Evolutionary conservation across 2,888 invertebrate species (phyloP).

Genomic region (Drosophila melanosoma): DNA sequence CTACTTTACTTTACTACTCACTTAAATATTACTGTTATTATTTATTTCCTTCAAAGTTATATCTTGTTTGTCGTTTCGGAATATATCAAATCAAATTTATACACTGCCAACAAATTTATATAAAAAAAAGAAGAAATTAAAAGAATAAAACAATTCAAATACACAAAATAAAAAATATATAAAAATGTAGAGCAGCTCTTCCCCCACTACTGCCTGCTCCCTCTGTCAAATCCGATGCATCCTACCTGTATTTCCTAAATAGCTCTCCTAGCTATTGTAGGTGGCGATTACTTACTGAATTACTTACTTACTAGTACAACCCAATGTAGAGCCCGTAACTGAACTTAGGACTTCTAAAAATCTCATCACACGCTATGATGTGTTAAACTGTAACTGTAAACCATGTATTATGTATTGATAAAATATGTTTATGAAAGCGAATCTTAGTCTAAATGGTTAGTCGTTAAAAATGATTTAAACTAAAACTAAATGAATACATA

Average conservation of each 20-base stretch:
- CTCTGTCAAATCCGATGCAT: constrained; percentile 38
- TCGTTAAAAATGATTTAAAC: constrained; percentile 70
- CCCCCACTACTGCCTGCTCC: constrained; percentile 7
- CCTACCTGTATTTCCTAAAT: constrained; percentile 18
- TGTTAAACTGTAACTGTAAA: constrained; percentile 74
- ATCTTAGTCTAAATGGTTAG: constrained; percentile 76
- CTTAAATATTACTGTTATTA: neutral
- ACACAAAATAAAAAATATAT: constrained; percentile 18
- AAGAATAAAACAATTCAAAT: constrained; percentile 1
- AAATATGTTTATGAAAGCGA: constrained; percentile 63
- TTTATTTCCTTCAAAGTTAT: neutral
- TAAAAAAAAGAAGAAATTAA: constrained; percentile 7
- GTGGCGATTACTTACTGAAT: constrained; percentile 42
- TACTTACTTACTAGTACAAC: constrained; percentile 34
- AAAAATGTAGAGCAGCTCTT: constrained; percentile 41
- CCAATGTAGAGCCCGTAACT: constrained; percentile 48
- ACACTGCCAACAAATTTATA: constrained; percentile 61
- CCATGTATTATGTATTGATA: constrained; percentile 72
- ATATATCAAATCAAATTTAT: constrained; percentile 59
- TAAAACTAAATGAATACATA: constrained; percentile 40
- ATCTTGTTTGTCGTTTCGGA: constrained; percentile 10
- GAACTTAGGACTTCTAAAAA: constrained; percentile 60
- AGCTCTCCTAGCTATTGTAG: constrained; percentile 34
- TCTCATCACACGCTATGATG: constrained; percentile 36
- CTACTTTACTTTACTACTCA: neutral